These are phyloP conservation scores for Misgurnus mizolepis DNA, from an alignment of 2,113 vertebrate species.

Conservation along the genomic window DNA sequence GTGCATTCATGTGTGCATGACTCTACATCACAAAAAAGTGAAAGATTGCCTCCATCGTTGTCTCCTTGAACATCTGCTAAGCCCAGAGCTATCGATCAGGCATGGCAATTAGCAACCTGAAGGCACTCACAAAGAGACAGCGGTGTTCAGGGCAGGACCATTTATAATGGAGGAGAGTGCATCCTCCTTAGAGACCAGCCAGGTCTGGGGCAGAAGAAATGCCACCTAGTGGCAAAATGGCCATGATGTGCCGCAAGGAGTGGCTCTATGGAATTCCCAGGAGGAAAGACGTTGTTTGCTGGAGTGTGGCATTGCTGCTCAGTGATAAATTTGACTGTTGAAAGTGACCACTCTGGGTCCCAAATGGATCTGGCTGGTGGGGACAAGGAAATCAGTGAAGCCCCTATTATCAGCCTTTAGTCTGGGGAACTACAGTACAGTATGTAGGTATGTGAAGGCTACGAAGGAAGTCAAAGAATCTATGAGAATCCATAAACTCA, in stretches of 20 bases:
- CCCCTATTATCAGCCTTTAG: too few relatives aligned
- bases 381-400: not conserved
- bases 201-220: not conserved
- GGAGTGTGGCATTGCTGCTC: not conserved
- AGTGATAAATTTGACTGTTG: slow-evolving; percentile 23
- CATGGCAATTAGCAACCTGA: slow-evolving; percentile 48
- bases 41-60: slow-evolving; percentile 44
- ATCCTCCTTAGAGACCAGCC: not conserved
- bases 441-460: too few relatives aligned
- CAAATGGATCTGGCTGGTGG: slow-evolving; percentile 9
- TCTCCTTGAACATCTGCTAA: slow-evolving; percentile 56
- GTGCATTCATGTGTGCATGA: slow-evolving; percentile 9
- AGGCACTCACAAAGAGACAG: slow-evolving; percentile 13
- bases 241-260: not conserved
- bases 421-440: too few relatives aligned
- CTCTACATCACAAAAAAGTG: slow-evolving; percentile 24
- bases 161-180: not conserved
- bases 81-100: slow-evolving; percentile 61
- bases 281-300: not conserved
- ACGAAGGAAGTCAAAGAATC: not conserved
- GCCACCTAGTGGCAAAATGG: not conserved
- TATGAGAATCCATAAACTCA: slow-evolving; percentile 9
- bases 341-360: slow-evolving; percentile 3
- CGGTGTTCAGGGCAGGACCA: not conserved
- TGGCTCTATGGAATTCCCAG: slow-evolving; percentile 2